Base-by-base conservation (phyloP, 2,888 invertebrate genomes). In the Caenorhabditis plicata region DNA sequence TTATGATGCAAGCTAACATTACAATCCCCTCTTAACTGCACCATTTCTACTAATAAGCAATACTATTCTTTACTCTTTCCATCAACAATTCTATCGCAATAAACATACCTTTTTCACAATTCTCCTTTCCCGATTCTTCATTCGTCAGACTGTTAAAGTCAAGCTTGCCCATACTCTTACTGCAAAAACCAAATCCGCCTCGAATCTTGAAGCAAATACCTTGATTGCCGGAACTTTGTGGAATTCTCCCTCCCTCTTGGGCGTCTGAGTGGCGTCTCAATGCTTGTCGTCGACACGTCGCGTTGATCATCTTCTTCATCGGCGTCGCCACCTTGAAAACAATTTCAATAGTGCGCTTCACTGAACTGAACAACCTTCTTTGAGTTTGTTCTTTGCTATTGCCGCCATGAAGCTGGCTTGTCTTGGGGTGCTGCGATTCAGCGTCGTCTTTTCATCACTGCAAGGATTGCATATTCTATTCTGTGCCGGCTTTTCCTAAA, bases 341-440 rank as follows among this genome's bases (percentile, higher is more conserved):
- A n/a, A n/a, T n/a, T n/a, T n/a, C n/a, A n/a, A n/a, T n/a, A n/a
- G n/a, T n/a, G n/a, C n/a, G n/a, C n/a, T n/a, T n/a, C n/a, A n/a
- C n/a, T n/a, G n/a, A n/a, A n/a, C n/a, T n/a, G n/a, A n/a, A n/a
- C 48, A 15, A 63, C 52, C 41, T 23, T 63, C 63, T 40, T 39
- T 53, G n/a, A 62, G 19, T 3, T 57, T 49, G 46, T 47, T 35
- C 32, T 39, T 45, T 22, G 54, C 41, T 38, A 67, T 53, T 4
- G 67, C 67, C 15, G 67, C 67, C 60, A 67, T 67, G 39, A 67
- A 67, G 25, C 63, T 63, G n/a, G 67, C 67, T 27, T 67, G 67
- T 36, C 67, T 35, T 11, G 67, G 50, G n/a, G 63, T 63, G 26
- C 51, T 61, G n/a, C 61, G 41, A n/a, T 13, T 2, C n/a, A 47